Percentiles rank a stretch among this genome's conserved stretches.
Conservation (phyloP, 2,113 vertebrate genomes). For the Polypterus bichir region DNA sequence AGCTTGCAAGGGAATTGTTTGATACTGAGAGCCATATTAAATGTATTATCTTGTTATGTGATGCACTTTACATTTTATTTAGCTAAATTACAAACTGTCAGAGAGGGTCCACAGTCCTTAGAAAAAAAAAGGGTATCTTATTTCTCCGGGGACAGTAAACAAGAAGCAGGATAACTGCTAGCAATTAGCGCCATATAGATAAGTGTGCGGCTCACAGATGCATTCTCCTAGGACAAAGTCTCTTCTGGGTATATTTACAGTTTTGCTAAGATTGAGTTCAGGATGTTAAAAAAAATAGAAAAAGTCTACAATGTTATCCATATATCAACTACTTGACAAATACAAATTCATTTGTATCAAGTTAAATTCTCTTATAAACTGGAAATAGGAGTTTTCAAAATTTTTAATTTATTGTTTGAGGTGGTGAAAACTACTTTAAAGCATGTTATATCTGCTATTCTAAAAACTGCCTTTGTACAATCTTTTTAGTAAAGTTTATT, state of each 20-base stretch:
- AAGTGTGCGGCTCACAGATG: conserved; percentile 8
- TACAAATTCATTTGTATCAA: no score
- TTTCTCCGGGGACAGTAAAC: conserved; percentile 1
- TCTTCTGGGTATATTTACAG: conserved; percentile 45
- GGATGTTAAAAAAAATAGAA: no score
- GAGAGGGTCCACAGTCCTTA: background rate
- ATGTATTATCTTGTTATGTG: background rate
- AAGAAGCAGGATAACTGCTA: background rate
- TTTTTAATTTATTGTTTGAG: background rate
- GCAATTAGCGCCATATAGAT: conserved; percentile 13
- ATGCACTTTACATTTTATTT: background rate
- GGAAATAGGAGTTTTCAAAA: no score
- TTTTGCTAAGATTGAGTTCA: conserved; percentile 27
- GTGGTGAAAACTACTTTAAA: background rate
- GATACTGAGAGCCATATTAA: background rate
- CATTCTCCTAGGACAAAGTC: conserved; percentile 29
- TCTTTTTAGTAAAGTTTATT: no score
- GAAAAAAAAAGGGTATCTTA: background rate
- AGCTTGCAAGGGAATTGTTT: background rate
- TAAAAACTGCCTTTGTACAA: no score
- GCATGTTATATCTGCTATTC: background rate
- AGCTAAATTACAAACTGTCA: background rate
- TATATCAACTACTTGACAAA: no score
- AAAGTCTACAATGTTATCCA: no score
- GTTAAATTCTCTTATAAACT: no score